These are phyloP conservation scores for Psittacula cyanocephala DNA, from an alignment of 2,113 vertebrate species.

Conservation along the genomic window DNA sequence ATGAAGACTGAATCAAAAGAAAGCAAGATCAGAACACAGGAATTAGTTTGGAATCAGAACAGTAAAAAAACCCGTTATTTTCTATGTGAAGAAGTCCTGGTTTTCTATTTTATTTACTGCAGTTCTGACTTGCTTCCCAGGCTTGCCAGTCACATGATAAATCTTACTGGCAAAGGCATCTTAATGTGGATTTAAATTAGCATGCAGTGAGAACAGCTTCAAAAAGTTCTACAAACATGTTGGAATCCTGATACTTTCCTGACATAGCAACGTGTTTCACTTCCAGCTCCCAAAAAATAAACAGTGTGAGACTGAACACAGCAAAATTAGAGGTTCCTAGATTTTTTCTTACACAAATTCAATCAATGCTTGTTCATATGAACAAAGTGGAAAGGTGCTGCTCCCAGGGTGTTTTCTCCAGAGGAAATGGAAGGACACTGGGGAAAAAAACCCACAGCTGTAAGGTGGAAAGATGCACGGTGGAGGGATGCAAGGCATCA, in stretches of 20 bases:
- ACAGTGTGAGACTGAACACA: neutral
- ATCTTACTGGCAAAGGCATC: neutral
- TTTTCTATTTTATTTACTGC: neutral
- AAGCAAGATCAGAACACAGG: neutral
- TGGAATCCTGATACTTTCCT: neutral
- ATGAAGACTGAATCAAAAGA: neutral
- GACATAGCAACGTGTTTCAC: neutral
- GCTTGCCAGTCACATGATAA: neutral
- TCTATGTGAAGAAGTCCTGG: neutral
- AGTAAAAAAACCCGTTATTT: neutral
- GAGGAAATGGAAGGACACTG: neutral
- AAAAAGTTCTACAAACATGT: neutral
- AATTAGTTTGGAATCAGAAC: neutral
- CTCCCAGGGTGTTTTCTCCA: neutral
- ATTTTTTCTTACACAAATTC: neutral
- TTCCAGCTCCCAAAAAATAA: neutral
- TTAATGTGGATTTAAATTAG: neutral
- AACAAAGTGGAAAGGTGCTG: neutral
- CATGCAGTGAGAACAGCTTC: neutral
- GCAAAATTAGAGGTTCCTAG: neutral
- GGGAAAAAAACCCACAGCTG: neutral
- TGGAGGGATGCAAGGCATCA: neutral
- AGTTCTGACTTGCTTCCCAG: neutral
- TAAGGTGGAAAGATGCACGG: neutral
- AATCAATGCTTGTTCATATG: neutral